phyloP scores from a whole-genome alignment of 2,888 invertebrate genomes.

The Cenopis cana region DNA sequence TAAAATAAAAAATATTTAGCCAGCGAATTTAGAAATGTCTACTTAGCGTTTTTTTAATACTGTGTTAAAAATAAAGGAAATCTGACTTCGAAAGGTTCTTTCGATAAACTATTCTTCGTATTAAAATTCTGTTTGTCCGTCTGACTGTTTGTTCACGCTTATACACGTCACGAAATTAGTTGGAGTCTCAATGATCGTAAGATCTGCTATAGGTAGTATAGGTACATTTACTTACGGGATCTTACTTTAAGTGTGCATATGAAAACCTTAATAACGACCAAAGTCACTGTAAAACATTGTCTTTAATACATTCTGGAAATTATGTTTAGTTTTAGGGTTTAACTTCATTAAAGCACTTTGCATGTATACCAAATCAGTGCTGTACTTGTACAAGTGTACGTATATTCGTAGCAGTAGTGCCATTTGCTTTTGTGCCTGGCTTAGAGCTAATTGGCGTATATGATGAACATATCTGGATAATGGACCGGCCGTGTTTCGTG shows the following conservation, averaged over 20 bases:
- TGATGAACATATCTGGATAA: constrained; percentile 60
- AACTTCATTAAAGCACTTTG: not conserved
- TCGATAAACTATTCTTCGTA: too few relatives aligned
- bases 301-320: too few relatives aligned
- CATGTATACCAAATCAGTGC: too few relatives aligned
- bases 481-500: constrained; percentile 58
- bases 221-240: not conserved
- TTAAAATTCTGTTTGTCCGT: too few relatives aligned
- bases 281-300: too few relatives aligned
- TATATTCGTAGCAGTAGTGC: constrained; percentile 4
- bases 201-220: too few relatives aligned
- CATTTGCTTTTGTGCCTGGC: constrained; percentile 47
- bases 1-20: not conserved
- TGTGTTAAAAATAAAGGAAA: too few relatives aligned
- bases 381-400: too few relatives aligned
- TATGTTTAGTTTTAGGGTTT: not conserved
- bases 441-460: constrained; percentile 60
- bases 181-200: not conserved
- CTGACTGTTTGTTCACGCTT: not conserved
- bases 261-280: too few relatives aligned
- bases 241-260: not conserved
- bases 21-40: not conserved
- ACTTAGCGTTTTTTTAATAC: too few relatives aligned
- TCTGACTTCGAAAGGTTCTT: too few relatives aligned
- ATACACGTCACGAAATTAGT: not conserved